A percentile compares a stretch with the other conserved stretches of the same genome.
Conservation (phyloP, 2,888 invertebrate species). For the Ommatoiulus sabulosus region DNA sequence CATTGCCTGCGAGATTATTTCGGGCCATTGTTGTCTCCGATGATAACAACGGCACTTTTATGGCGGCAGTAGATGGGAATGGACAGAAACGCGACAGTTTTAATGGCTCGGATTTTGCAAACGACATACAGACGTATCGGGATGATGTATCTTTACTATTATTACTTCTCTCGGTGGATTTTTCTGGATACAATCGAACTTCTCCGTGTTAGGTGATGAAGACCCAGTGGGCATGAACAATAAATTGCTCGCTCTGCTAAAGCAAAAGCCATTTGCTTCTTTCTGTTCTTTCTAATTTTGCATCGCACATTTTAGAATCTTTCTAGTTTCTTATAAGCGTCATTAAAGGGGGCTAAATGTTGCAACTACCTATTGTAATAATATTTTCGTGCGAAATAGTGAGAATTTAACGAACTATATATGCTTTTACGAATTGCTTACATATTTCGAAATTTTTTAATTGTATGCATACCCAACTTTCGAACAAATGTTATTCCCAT, state of each 20-base stretch:
- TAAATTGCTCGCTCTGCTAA: not conserved
- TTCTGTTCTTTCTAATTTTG: not conserved
- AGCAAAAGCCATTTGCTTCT: not conserved
- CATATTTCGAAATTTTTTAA: no score
- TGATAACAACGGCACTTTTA: conserved; percentile 33
- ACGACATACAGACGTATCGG: not conserved
- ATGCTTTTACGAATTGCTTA: no score
- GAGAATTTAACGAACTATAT: no score
- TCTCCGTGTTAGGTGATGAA: not conserved
- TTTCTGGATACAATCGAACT: conserved; percentile 21
- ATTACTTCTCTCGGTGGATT: conserved; percentile 1
- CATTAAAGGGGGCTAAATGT: not conserved
- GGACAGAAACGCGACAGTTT: conserved; percentile 17
- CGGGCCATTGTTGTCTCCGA: conserved; percentile 26
- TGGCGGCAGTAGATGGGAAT: not conserved
- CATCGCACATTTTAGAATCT: no score
- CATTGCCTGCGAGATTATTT: not conserved
- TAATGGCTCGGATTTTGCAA: conserved; percentile 35
- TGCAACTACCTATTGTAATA: no score
- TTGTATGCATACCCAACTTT: no score
- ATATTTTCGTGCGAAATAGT: no score
- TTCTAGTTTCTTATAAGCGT: not conserved
- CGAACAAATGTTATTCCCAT: no score
- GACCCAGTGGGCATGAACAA: conserved; percentile 36
- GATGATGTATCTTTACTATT: conserved; percentile 29